Base-by-base conservation (phyloP, 2,888 invertebrate genomes). In the Ochropleura plecta region DNA sequence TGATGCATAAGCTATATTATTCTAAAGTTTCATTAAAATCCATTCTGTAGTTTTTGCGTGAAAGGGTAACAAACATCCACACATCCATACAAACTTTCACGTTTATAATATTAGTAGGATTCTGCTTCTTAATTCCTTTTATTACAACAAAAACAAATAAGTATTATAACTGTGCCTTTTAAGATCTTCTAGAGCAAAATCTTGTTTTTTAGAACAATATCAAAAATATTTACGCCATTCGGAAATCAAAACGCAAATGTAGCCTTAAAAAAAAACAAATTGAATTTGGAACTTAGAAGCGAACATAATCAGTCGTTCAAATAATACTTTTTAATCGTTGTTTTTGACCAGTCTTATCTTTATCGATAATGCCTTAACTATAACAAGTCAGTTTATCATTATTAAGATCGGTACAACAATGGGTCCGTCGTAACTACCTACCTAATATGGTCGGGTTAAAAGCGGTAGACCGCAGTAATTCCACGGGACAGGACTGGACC, bases 401-500 rank as follows among this genome's bases (percentile, higher is more conserved):
- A 70, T 44, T 60, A 68, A 40, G 4, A 44, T 40, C 12, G 5
- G 12, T 30, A 12, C 40, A 63, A 40, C 44, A 42, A 44, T 49
- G 9, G 8, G 9, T 16, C 18, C 14, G 49, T n/a, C 40, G 42
- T 44, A 69, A 59, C 53, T 72, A 69, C 8, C 44, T 68, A 60
- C 10, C 51, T 55, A 71, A 67, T 84, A 77, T 57, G 12, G 55
- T 44, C 3, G 49, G 70, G 65, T 60, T 73, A 53, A 77, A 53
- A 65, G 57, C 78, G 85, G 85, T 46, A 62, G 68, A 68, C 82
- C 82, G 59, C 70, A 73, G 30, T 73, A 48, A 82, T 70, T 73
- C 85, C 85, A 59, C 64, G 16, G 67, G 78, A 59, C 57, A 53
- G 46, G 40, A 57, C 65, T 49, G 20, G 40, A 51, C 67, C 72